A percentile compares a stretch with the other conserved stretches of the same genome.
phyloP scores from a whole-genome alignment of 2,888 invertebrate genomes.

The Ptilodon capucinus region DNA sequence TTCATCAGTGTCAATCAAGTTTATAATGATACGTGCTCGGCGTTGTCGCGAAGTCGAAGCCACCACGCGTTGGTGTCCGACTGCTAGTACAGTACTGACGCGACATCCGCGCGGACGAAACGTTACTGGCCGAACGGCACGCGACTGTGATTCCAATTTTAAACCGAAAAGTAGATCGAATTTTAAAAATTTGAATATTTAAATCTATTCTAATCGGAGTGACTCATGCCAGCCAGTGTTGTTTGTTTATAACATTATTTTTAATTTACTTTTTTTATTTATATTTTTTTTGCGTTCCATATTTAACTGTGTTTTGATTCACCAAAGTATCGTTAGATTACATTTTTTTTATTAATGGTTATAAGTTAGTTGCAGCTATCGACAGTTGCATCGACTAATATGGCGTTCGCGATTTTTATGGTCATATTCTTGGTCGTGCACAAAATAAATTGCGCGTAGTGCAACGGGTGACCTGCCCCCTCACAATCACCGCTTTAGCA shows the following conservation, averaged over 20 bases:
- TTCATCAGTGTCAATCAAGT: slow-evolving; percentile 52
- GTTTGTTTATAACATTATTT: background rate
- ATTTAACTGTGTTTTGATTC: too few species aligned
- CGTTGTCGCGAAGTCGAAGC: slow-evolving; percentile 26
- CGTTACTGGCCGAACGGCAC: slow-evolving; percentile 40
- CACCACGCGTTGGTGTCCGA: slow-evolving; percentile 25
- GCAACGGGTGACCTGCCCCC: background rate
- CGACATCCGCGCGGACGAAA: slow-evolving; percentile 53
- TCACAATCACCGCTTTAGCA: too few species aligned
- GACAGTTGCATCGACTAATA: slow-evolving; percentile 14
- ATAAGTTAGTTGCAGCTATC: slow-evolving; percentile 4
- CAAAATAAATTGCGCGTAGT: background rate
- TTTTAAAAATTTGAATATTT: background rate
- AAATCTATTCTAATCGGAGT: slow-evolving; percentile 10
- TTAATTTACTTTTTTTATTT: background rate
- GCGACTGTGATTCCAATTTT: slow-evolving; percentile 26
- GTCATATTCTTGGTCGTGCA: slow-evolving; percentile 21
- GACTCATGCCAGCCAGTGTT: slow-evolving; percentile 23
- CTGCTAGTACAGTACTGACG: slow-evolving; percentile 53
- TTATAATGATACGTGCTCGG: slow-evolving; percentile 21
- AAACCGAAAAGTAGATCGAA: background rate
- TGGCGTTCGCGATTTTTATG: slow-evolving; percentile 16
- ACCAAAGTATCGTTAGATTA: too few species aligned
- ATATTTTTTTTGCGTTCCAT: background rate
- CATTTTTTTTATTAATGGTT: background rate